A percentile compares a stretch with the other conserved stretches of the same genome.
These are phyloP conservation scores for Apoda limacodes DNA, from an alignment of 2,888 invertebrate genomes.

Conservation along the genomic window DNA sequence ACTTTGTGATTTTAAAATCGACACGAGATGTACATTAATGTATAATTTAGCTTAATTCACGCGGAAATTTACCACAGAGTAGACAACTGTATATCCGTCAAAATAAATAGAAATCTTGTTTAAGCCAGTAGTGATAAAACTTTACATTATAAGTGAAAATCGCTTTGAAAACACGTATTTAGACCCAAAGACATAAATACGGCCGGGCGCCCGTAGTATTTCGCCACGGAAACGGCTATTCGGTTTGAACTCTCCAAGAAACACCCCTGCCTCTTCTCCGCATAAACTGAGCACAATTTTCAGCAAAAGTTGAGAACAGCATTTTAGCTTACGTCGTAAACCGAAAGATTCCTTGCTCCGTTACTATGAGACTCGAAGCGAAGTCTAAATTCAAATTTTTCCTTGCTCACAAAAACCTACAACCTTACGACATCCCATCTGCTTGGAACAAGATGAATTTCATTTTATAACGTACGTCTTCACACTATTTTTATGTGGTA, in stretches of 20 bases:
- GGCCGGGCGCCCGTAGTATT: constrained; percentile 49
- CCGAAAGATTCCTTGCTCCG: constrained; percentile 42
- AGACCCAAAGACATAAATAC: constrained; percentile 34
- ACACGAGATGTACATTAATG: no score
- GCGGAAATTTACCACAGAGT: no score
- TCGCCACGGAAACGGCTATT: constrained; percentile 55
- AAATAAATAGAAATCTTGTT: not conserved
- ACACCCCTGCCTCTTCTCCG: constrained; percentile 51
- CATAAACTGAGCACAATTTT: constrained; percentile 57
- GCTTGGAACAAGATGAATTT: constrained; percentile 53
- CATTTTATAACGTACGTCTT: constrained; percentile 43
- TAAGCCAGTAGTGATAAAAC: not conserved
- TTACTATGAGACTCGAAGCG: constrained; percentile 43
- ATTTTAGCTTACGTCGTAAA: constrained; percentile 62
- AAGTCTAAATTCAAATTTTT: constrained; percentile 66
- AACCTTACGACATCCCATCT: constrained; percentile 43
- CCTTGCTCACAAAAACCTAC: constrained; percentile 26
- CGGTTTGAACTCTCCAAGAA: constrained; percentile 45
- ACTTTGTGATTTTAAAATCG: no score
- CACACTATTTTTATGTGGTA: constrained; percentile 17
- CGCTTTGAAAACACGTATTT: constrained; percentile 32
- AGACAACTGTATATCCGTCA: no score
- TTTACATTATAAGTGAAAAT: constrained; percentile 6
- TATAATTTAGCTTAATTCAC: no score
- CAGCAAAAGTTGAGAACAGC: constrained; percentile 50